These are phyloP conservation scores for Trachelus stipa DNA, from an alignment of 2,888 invertebrate species.

Conservation along the genomic window DNA sequence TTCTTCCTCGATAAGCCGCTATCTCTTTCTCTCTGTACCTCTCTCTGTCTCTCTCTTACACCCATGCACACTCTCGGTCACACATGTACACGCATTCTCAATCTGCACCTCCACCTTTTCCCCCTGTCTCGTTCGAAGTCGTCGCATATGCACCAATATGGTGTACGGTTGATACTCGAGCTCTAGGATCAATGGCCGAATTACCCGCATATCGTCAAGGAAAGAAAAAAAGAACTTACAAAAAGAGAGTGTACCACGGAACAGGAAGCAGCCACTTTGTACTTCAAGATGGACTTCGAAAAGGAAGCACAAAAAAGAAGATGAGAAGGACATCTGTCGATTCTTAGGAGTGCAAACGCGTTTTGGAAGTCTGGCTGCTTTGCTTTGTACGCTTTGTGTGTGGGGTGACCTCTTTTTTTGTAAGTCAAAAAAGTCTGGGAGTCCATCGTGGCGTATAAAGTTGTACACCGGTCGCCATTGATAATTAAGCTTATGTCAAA, in stretches of 20 bases:
- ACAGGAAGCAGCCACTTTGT: background rate
- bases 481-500: background rate
- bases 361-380: background rate
- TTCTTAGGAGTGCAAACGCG: background rate
- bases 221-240: background rate
- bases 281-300: background rate
- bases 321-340: background rate
- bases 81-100: background rate
- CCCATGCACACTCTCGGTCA: background rate
- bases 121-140: conserved; percentile 8
- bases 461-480: background rate
- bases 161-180: conserved; percentile 50
- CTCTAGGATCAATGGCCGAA: conserved; percentile 31
- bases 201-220: conserved; percentile 34
- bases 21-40: conserved; percentile 25
- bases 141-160: conserved; percentile 61
- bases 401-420: background rate
- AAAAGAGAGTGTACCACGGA: background rate
- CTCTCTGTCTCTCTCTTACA: conserved; percentile 20
- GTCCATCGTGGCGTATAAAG: background rate
- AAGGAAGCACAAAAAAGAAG: background rate
- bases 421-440: background rate
- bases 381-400: background rate
- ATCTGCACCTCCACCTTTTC: background rate
- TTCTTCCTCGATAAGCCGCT: conserved; percentile 25